Conservation (phyloP, 2,888 invertebrate species). For the Eueremaeus valkanovi region DNA sequence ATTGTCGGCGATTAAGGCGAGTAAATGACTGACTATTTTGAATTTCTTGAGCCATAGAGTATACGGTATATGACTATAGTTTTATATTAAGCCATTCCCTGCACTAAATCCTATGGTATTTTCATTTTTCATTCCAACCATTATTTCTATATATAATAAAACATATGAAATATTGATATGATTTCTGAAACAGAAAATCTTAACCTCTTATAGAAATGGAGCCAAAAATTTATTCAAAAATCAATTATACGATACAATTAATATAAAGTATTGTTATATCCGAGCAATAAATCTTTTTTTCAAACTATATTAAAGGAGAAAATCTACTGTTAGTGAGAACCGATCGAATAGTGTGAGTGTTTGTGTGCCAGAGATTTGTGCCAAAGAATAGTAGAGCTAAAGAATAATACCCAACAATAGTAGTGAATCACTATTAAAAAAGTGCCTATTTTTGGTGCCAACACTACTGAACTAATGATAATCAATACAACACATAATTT, state of each 20-base stretch:
- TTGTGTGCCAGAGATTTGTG: conserved; percentile 14
- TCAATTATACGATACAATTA: conserved; percentile 8
- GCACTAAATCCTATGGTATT: background rate
- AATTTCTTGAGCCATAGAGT: conserved; percentile 6
- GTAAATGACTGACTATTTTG: conserved; percentile 17
- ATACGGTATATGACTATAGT: conserved; percentile 3
- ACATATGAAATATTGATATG: conserved; percentile 11
- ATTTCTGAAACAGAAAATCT: background rate
- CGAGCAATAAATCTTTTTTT: conserved; percentile 13
- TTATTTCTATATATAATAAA: background rate
- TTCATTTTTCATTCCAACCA: background rate
- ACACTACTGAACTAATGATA: conserved; percentile 16
- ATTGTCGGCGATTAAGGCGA: conserved; percentile 11
- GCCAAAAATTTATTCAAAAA: conserved; percentile 17
- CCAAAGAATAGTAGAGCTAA: conserved; percentile 1
- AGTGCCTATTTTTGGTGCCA: background rate
- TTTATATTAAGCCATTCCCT: background rate
- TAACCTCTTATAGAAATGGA: background rate
- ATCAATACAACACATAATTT: conserved; percentile 27
- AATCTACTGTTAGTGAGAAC: background rate
- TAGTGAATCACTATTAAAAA: conserved; percentile 4
- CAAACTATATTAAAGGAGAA: background rate
- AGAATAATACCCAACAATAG: background rate
- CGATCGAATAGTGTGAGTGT: too few species aligned
- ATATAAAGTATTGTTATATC: conserved; percentile 8